phyloP scores from a whole-genome alignment of 2,113 vertebrate species.

The Paramormyrops kingsleyae region DNA sequence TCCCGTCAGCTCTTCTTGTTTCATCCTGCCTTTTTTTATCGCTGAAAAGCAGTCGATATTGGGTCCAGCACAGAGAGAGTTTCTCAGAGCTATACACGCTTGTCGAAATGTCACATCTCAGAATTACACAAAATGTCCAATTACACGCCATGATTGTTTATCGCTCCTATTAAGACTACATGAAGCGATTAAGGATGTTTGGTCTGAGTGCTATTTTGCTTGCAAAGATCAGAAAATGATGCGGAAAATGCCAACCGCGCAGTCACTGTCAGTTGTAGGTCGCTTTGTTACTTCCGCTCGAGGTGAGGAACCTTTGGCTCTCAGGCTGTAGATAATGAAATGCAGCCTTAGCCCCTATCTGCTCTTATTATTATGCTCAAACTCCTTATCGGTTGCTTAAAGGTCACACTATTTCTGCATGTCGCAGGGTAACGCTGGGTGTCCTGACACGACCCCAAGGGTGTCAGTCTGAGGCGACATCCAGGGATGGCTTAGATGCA shows the following conservation, averaged over 20 bases:
- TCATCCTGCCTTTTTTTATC: background rate
- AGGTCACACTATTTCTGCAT: background rate
- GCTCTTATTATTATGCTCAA: background rate
- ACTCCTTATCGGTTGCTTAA: background rate
- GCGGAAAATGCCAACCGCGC: background rate
- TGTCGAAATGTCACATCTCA: background rate
- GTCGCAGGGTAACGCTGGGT: background rate
- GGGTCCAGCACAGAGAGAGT: background rate
- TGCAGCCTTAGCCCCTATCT: background rate
- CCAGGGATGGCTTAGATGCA: background rate
- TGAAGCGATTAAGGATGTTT: background rate
- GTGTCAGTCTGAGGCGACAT: background rate
- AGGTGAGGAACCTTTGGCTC: background rate
- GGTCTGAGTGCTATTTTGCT: background rate
- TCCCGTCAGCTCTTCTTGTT: background rate
- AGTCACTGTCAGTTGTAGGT: background rate
- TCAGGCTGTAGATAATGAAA: background rate
- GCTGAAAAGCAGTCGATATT: background rate
- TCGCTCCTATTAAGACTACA: background rate
- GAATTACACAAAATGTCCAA: background rate
- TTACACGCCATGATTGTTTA: background rate
- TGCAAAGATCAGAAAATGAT: background rate
- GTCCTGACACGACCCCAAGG: background rate
- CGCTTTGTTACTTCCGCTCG: background rate
- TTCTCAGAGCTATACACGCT: background rate